A percentile compares a stretch with the other conserved stretches of the same genome.
Conservation (phyloP, 2,113 vertebrate genomes). For the Spea bombifrons region DNA sequence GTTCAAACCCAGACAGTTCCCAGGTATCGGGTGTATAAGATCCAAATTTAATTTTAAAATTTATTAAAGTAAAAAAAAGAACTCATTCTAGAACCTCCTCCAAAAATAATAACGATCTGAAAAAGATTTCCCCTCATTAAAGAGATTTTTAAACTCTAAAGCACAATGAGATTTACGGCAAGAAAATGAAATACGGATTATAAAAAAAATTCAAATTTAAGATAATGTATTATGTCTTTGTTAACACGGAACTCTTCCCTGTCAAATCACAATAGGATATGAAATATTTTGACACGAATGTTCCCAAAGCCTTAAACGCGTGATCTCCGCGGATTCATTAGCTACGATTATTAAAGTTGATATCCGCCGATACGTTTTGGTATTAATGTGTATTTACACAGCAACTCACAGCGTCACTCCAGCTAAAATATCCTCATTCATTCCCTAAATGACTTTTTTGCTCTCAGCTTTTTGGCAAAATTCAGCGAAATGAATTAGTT, state of each 20-base stretch:
- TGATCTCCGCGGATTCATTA: constrained; percentile 15
- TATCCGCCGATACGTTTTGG: not conserved
- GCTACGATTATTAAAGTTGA: constrained; percentile 16
- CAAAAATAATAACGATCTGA: too few relatives aligned
- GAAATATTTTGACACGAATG: not conserved
- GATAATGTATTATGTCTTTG: too few relatives aligned
- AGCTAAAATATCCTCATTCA: not conserved
- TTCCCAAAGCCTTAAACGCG: not conserved
- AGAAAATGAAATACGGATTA: too few relatives aligned
- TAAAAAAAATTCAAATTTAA: too few relatives aligned
- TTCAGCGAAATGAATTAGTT: constrained; percentile 5
- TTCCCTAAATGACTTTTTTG: constrained; percentile 24
- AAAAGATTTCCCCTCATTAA: too few relatives aligned
- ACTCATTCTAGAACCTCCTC: too few relatives aligned
- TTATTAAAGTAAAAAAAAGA: too few relatives aligned
- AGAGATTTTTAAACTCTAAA: too few relatives aligned
- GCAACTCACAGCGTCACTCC: constrained; percentile 19
- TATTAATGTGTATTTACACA: constrained; percentile 41
- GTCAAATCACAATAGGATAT: not conserved
- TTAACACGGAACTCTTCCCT: not conserved
- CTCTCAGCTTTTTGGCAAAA: not conserved
- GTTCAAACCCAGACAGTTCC: too few relatives aligned
- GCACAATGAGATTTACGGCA: too few relatives aligned
- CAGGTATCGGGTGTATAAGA: too few relatives aligned
- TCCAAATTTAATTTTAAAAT: too few relatives aligned